Evolutionary conservation across 2,797 vertebrate species (phyloP).

Genomic region (Morelia viridis): DNA sequence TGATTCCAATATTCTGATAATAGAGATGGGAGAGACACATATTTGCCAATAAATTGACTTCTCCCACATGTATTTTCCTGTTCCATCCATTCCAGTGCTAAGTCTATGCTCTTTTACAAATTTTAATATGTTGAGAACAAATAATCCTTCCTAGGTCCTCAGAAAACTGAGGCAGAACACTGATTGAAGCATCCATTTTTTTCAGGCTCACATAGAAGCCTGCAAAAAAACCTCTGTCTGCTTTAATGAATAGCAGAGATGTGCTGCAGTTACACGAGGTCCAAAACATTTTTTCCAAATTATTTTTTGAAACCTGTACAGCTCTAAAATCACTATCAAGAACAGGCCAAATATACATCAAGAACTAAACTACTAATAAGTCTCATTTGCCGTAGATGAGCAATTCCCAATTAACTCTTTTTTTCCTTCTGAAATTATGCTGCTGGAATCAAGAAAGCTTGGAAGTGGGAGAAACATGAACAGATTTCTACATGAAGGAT

Average conservation of each 20-base stretch:
- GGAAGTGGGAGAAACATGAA: not conserved
- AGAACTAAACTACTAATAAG: not conserved
- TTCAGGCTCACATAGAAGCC: not conserved
- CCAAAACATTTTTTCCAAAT: not conserved
- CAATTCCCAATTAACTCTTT: not conserved
- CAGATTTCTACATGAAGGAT: not conserved
- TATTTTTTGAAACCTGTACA: not conserved
- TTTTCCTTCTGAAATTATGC: not conserved
- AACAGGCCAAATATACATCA: not conserved
- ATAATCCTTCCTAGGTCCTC: not conserved
- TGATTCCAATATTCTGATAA: not conserved
- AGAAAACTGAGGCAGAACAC: not conserved
- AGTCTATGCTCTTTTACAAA: not conserved
- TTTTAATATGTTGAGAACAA: not conserved
- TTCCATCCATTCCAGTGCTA: not conserved
- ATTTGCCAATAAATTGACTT: not conserved
- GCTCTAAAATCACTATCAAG: not conserved
- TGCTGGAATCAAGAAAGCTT: not conserved
- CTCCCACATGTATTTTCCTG: not conserved
- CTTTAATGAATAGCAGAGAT: not conserved
- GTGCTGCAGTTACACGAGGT: not conserved
- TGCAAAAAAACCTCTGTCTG: not conserved
- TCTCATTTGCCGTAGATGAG: not conserved
- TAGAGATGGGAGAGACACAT: not conserved
- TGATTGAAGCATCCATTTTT: not conserved